Base-by-base conservation (phyloP, 1,140 invertebrate species). In the Globodera rostochiensis region DNA sequence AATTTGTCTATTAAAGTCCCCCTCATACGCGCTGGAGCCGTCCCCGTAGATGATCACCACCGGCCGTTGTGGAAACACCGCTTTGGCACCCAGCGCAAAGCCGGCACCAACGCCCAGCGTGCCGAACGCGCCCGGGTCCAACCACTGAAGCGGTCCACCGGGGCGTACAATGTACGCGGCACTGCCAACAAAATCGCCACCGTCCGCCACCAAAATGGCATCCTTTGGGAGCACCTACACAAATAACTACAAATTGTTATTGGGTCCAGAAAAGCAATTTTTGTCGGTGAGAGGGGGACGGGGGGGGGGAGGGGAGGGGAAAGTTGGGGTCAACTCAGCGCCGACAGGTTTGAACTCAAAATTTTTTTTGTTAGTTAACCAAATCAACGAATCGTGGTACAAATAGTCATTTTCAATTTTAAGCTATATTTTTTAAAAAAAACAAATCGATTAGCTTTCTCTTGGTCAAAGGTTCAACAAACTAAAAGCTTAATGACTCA, bases 21-120 rank as follows among this genome's bases (percentile, higher is more conserved):
- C 36, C 36, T 36, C 36, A 36, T 36, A 93, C 13, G 93, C 93
- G 71, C 91, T 90, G 6, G 93, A 92, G 7, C 93, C 93, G 87
- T 93, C 93, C 11, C 93, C 93, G 90, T 93, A 94, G 45, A 93
- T 91, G 71, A 93, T 92, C 91, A 92, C 92, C 9, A 93, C 92
- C 82, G 92, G 90, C 21, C 90, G 84, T 21, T 93, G 92, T 45
- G 93, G 93, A n/a, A 91, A 90, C 76, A 91, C 92, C n/a, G 92
- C 84, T 85, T 93, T 93, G 19, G 93, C 93, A 45, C 93, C 93
- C 6, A 93, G 87, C 74, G 93, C 93, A 90, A 93, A 93, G 4
- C 93, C 93, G 80, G 92, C 93, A 50, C 93, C 93, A 73, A 93
- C 93, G 19, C 93, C 85, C 25, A 84, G 66, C 11, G 83, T 84